phyloP scores from a whole-genome alignment of 2,113 vertebrate genomes.

The Egretta garzetta region DNA sequence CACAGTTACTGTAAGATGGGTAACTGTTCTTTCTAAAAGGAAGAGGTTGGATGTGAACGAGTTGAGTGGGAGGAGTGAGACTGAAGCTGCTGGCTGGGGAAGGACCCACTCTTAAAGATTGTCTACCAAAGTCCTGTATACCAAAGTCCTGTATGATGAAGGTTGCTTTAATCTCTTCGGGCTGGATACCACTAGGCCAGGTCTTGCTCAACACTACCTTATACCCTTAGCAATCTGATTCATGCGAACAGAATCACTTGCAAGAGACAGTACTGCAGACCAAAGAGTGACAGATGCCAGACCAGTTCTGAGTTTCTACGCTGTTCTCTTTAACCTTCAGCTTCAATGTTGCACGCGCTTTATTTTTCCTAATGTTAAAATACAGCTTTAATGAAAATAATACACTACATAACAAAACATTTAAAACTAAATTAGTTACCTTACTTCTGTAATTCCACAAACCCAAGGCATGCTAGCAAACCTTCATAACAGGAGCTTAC shows the following conservation, averaged over 20 bases:
- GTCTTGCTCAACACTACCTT: neutral
- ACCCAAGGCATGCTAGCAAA: neutral
- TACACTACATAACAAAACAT: neutral
- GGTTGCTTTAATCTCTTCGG: neutral
- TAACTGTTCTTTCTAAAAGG: conserved; percentile 29
- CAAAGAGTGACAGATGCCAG: neutral
- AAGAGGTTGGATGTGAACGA: conserved; percentile 6
- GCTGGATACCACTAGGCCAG: neutral
- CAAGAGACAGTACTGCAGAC: neutral
- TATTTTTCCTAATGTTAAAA: neutral
- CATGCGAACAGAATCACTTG: neutral
- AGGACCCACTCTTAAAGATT: neutral
- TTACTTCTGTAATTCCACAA: neutral
- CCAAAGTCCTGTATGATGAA: neutral
- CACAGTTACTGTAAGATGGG: neutral
- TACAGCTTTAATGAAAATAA: neutral
- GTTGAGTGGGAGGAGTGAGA: conserved; percentile 52
- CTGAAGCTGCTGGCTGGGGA: conserved; percentile 16
- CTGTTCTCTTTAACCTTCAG: neutral
- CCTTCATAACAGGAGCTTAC: neutral
- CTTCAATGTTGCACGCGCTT: neutral
- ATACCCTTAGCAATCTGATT: neutral
- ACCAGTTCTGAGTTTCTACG: neutral
- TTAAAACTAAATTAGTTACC: neutral
- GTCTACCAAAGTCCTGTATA: neutral